Base-by-base conservation (phyloP, 2,888 invertebrate genomes). In the Tetragnatha montana region DNA sequence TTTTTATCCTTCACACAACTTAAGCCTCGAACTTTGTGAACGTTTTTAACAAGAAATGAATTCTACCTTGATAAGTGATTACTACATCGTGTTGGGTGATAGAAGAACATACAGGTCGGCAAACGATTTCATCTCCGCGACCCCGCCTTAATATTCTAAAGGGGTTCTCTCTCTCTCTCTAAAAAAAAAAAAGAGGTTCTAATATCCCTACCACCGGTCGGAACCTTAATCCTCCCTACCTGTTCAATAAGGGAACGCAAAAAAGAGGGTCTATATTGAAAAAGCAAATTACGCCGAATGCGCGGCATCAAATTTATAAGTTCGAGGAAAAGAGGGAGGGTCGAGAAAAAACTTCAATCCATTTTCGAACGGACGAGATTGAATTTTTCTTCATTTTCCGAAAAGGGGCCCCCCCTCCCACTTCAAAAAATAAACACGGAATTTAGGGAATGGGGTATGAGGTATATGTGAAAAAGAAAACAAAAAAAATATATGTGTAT, bases 401-500 rank as follows among this genome's bases (percentile, higher is more conserved):
- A 22, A 35, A 73, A 21, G 21, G 19, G 60, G 60, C 60, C 1
- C 35, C n/a, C 35, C 35, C 35, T 19, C 21, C 19, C 73, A 73
- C 22, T 60, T 17, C 17, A 47, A 47, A 47, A 80, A 80, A 69
- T 68, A 80, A 60, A 22, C 73, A 83, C 49, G 68, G 21, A 74
- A 17, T 60, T 22, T 35, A 83, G 35, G 35, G 35, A 35, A 35
- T 35, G 35, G 35, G 35, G 35, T 35, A 35, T 35, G 35, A 35
- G 35, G 35, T 35, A 35, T 35, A 35, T 35, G 35, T 35, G 35
- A 35, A 35, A 51, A 71, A 81, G 49, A 21, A 35, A 22, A 73
- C 51, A 74, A 71, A 80, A 86, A n/a, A 80, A 71, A 86, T 71
- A 85, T 35, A 60, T 60, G 60, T 60, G 60, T 86, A 86, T 86